Base-by-base conservation (phyloP, 92 coral and sea anemone genomes). In the Pocillopora grandis region DNA sequence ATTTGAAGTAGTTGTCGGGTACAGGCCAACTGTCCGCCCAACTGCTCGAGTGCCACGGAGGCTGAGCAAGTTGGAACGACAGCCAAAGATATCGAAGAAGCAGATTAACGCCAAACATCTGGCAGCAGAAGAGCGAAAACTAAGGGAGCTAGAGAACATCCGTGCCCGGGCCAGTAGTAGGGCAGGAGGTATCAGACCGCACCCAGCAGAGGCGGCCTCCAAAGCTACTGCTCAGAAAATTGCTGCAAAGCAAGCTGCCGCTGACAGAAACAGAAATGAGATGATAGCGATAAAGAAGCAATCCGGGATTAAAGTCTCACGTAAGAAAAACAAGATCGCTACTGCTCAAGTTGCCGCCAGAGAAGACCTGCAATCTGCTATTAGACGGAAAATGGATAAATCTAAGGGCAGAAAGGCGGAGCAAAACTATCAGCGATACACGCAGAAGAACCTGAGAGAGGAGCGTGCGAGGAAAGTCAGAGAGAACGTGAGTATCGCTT, bases 181-280 rank as follows among this genome's bases (percentile, higher is more conserved):
- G 17, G 67, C 58, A 16, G 78, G 77, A 42, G 42, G 63, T 9
- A 52, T 12, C 75, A 72, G 57, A 60, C 85, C 85, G 42, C 85
- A 81, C 60, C 77, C 78, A 31, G 85, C 78, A 9, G 85, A 59
- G 57, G 85, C 55, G 18, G 55, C 37, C 21, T 73, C 85, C 61
- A 75, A 48, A 23, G 70, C 65, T 8, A 81, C 85, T 33, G 74
- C 52, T 36, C 19, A 72, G 68, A 71, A 81, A 62, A 59, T 81
- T 49, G 85, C 78, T 13, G 48, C 61, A 0, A 71, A 81, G 62
- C 85, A 81, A n/a, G 78, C 78, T 71, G 78, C 77, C 21, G 85
- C 85, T 63, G 71, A 71, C 18, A 59, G 15, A n/a, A 81, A 72
- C 57, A 73, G 78, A 21, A 72, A 71, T 63, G 85, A 81, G 14